These are phyloP conservation scores for Hyphantria cunea DNA, from an alignment of 1,140 invertebrate genomes.

Conservation along the genomic window DNA sequence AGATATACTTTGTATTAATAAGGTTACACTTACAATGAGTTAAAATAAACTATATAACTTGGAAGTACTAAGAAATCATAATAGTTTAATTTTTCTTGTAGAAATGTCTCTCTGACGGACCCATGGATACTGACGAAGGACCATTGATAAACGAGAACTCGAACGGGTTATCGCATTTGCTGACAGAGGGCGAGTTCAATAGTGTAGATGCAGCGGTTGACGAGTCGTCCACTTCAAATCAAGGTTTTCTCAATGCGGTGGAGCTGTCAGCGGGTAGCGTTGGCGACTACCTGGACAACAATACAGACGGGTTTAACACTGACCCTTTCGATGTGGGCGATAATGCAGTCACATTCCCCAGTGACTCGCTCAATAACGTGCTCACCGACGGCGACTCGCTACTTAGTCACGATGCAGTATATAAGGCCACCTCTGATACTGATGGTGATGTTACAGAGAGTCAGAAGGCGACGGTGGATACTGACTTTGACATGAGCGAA, in stretches of 20 bases:
- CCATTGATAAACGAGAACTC: slow-evolving; percentile 75
- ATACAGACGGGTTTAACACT: slow-evolving; percentile 61
- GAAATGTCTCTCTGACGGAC: slow-evolving; percentile 63
- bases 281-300: slow-evolving; percentile 70
- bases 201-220: slow-evolving; percentile 69
- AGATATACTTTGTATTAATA: not conserved
- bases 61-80: not conserved
- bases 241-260: slow-evolving; percentile 71
- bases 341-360: slow-evolving; percentile 68
- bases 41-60: not conserved
- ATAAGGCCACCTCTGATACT: slow-evolving; percentile 50
- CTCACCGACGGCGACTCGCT: slow-evolving; percentile 68
- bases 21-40: slow-evolving; percentile 45
- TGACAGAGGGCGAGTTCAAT: slow-evolving; percentile 72
- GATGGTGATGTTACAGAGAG: slow-evolving; percentile 57
- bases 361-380: slow-evolving; percentile 63
- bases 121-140: slow-evolving; percentile 73
- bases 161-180: slow-evolving; percentile 68
- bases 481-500: slow-evolving; percentile 44
- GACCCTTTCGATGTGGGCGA: slow-evolving; percentile 74
- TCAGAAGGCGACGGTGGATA: slow-evolving; percentile 43
- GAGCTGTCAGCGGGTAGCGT: slow-evolving; percentile 69
- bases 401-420: slow-evolving; percentile 51
- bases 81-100: slow-evolving; percentile 38
- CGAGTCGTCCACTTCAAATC: slow-evolving; percentile 72